Evolutionary conservation across 2,113 vertebrate species (phyloP).

Genomic region (Daphoenositta chrysoptera): DNA sequence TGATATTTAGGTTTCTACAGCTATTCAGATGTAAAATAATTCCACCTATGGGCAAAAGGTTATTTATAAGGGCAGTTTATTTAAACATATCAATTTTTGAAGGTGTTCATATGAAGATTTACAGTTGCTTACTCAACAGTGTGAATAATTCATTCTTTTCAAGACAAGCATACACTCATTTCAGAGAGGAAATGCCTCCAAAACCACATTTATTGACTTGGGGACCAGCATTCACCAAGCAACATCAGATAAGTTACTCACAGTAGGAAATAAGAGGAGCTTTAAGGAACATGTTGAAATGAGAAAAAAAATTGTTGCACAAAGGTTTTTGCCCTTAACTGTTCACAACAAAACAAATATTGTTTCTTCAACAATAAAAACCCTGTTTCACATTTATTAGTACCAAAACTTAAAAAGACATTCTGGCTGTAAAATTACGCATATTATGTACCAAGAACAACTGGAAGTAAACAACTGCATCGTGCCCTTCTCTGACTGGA

Average conservation of each 20-base stretch:
- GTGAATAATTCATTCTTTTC: constrained; percentile 56
- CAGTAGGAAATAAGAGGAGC: not conserved
- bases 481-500: not conserved
- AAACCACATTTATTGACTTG: constrained; percentile 51
- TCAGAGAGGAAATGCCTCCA: constrained; percentile 33
- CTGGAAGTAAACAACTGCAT: not conserved
- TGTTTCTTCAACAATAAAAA: not conserved
- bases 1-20: not conserved
- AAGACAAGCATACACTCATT: not conserved
- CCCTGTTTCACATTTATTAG: not conserved
- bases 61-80: constrained; percentile 8
- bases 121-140: not conserved
- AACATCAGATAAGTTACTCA: not conserved
- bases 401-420: not conserved
- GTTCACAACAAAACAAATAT: not conserved
- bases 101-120: constrained; percentile 46
- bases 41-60: constrained; percentile 3
- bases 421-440: not conserved
- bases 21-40: not conserved
- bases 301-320: not conserved
- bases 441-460: not conserved
- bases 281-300: not conserved
- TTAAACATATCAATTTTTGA: constrained; percentile 23
- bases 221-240: not conserved
- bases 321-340: not conserved